These are phyloP conservation scores for Plagiodera versicolora DNA, from an alignment of 2,888 invertebrate species.

Conservation along the genomic window DNA sequence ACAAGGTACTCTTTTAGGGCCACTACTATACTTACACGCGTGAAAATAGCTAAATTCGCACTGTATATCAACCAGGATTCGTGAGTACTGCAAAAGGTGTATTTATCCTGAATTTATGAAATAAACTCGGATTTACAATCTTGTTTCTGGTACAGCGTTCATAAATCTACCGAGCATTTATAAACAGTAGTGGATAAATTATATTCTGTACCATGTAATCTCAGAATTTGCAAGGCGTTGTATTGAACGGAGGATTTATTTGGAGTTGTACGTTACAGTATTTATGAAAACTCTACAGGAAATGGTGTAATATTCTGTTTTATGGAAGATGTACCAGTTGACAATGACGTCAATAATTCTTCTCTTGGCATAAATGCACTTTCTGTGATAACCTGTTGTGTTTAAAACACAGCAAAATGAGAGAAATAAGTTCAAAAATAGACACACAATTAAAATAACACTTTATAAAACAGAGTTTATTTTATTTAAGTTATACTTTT, in stretches of 20 bases:
- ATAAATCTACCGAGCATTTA: conserved; percentile 11
- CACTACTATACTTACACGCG: too few species aligned
- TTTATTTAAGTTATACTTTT: too few species aligned
- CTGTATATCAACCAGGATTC: not conserved
- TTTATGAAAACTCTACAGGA: conserved; percentile 14
- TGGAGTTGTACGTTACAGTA: conserved; percentile 5
- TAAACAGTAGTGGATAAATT: conserved; percentile 15
- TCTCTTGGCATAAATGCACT: too few species aligned
- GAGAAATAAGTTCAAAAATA: too few species aligned
- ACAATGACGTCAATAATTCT: conserved; percentile 6
- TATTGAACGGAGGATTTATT: conserved; percentile 11
- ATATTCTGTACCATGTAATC: conserved; percentile 14
- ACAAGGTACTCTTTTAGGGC: too few species aligned
- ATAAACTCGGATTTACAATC: conserved; percentile 9
- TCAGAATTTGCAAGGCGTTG: not conserved
- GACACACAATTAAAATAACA: too few species aligned
- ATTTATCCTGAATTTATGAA: not conserved
- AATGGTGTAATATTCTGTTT: conserved; percentile 10
- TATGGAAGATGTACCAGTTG: not conserved
- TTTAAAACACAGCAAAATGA: too few species aligned
- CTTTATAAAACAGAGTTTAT: too few species aligned
- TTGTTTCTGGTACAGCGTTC: conserved; percentile 2
- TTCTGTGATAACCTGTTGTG: too few species aligned
- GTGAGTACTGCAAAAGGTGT: not conserved
- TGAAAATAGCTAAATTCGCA: too few species aligned